Percentiles rank a stretch among this genome's conserved stretches.
phyloP scores from a whole-genome alignment of 2,113 vertebrate genomes.

The Enhydra lutris region DNA sequence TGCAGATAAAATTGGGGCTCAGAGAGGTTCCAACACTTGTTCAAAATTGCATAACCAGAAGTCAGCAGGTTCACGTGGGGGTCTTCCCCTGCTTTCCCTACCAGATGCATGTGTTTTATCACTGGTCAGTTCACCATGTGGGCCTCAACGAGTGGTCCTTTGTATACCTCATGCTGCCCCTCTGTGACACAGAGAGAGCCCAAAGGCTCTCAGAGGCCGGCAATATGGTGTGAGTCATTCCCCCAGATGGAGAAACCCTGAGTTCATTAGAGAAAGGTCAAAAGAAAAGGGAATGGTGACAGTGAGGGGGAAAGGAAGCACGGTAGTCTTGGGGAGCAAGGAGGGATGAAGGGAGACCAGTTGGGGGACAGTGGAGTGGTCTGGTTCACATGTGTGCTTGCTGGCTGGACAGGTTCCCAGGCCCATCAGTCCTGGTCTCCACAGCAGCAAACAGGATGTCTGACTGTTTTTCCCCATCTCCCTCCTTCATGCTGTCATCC shows the following conservation, averaged over 20 bases:
- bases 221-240: neutral
- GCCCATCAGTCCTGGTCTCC: neutral
- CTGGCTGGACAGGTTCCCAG: neutral
- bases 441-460: neutral
- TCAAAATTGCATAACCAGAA: neutral
- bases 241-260: neutral
- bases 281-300: neutral
- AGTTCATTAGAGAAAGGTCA: neutral
- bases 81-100: neutral
- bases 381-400: neutral
- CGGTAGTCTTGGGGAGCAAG: rapidly evolving
- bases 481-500: rapidly evolving
- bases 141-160: neutral
- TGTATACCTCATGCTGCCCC: neutral
- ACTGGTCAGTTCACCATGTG: neutral
- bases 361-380: rapidly evolving
- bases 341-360: too few species aligned
- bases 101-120: neutral
- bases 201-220: neutral
- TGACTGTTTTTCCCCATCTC: rapidly evolving
- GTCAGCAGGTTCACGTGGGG: neutral
- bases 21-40: constrained; percentile 6
- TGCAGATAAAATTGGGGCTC: neutral
- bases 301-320: too few species aligned
- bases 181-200: neutral